Percentiles rank a stretch among this genome's conserved stretches.
phyloP scores from a whole-genome alignment of 1,140 invertebrate species.

The Reticulitermes speratus region DNA sequence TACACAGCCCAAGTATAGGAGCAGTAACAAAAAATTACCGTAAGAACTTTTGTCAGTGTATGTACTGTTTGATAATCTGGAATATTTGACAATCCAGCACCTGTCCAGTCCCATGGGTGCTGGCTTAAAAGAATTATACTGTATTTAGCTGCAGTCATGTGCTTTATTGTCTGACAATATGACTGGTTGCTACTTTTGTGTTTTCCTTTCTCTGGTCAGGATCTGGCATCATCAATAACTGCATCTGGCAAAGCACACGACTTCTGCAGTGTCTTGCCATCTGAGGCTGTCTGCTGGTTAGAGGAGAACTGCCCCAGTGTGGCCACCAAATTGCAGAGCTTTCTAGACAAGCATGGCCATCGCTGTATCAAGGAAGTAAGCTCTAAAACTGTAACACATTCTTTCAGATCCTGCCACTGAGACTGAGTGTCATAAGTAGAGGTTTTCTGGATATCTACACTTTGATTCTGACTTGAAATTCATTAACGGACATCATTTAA shows the following conservation, averaged over 20 bases:
- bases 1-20: too few species aligned
- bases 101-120: too few species aligned
- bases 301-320: slow-evolving; percentile 53
- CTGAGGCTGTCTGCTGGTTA: slow-evolving; percentile 60
- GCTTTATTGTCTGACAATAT: too few species aligned
- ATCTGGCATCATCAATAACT: neutral
- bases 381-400: slow-evolving; percentile 23
- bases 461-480: neutral
- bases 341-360: slow-evolving; percentile 73
- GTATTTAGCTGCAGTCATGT: too few species aligned
- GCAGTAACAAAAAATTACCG: too few species aligned
- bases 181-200: too few species aligned
- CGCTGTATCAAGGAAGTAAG: slow-evolving; percentile 69
- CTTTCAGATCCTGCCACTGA: neutral
- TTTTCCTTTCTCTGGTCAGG: neutral
- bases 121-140: too few species aligned
- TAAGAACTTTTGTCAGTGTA: too few species aligned
- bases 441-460: neutral
- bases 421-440: neutral
- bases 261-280: slow-evolving; percentile 54
- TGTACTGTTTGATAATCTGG: too few species aligned
- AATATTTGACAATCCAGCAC: too few species aligned
- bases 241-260: slow-evolving; percentile 46
- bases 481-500: neutral
- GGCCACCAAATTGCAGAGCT: slow-evolving; percentile 53